A percentile compares a stretch with the other conserved stretches of the same genome.
These are phyloP conservation scores for Lepidurus packardi DNA, from an alignment of 1,140 invertebrate genomes.

Conservation along the genomic window DNA sequence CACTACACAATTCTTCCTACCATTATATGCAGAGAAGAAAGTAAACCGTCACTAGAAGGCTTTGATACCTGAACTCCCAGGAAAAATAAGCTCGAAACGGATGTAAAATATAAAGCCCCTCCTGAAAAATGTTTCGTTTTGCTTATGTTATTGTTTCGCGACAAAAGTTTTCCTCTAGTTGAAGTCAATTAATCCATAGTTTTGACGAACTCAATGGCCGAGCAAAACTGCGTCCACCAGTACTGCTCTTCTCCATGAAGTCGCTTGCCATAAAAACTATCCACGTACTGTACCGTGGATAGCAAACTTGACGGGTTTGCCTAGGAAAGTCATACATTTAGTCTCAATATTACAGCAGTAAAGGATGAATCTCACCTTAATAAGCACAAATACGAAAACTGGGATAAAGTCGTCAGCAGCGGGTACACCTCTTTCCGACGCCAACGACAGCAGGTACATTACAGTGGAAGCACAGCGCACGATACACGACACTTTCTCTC, in stretches of 20 bases:
- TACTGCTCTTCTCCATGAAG: constrained; percentile 89
- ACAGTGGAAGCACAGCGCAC: constrained; percentile 79
- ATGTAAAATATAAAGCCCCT: not conserved
- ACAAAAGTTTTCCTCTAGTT: not conserved
- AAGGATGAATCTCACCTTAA: constrained; percentile 61
- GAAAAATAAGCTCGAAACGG: not conserved
- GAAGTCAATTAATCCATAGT: constrained; percentile 73
- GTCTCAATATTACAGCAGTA: not conserved
- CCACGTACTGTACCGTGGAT: constrained; percentile 95
- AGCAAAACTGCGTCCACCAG: constrained; percentile 97
- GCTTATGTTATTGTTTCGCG: not conserved
- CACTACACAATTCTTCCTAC: not conserved
- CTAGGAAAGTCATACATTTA: constrained; percentile 48
- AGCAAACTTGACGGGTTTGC: constrained; percentile 89
- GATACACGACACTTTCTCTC: constrained; percentile 87
- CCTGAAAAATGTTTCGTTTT: not conserved
- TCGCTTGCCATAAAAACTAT: constrained; percentile 78
- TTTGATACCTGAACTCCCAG: not conserved
- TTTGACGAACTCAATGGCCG: constrained; percentile 96
- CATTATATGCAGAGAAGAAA: not conserved
- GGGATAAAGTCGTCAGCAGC: constrained; percentile 96
- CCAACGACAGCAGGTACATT: constrained; percentile 82
- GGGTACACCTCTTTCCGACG: constrained; percentile 67
- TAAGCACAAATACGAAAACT: constrained; percentile 91
- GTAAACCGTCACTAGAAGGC: not conserved